phyloP scores from a whole-genome alignment of 2,888 invertebrate genomes.

The Ormia ochracea region DNA sequence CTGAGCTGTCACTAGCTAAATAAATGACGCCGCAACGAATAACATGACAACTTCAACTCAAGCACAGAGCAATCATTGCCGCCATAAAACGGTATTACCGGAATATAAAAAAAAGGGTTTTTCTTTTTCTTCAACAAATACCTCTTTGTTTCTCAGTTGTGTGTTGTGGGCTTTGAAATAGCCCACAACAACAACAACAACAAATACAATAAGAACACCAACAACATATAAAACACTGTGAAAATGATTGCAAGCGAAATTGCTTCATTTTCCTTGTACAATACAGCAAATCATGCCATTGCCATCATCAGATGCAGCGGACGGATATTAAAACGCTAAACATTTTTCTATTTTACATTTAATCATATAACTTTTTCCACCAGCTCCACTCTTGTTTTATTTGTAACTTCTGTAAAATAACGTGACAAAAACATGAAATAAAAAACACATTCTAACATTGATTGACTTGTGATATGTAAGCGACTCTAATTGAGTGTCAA shows the following conservation, averaged over 20 bases:
- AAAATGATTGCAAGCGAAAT: conserved; percentile 41
- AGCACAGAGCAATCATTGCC: conserved; percentile 54
- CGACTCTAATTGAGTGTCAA: conserved; percentile 72
- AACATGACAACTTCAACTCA: conserved; percentile 62
- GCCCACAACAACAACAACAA: conserved; percentile 29
- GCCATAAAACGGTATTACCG: conserved; percentile 53
- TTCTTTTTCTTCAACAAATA: background rate
- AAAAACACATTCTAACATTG: conserved; percentile 71
- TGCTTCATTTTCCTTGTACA: conserved; percentile 38
- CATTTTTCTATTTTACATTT: conserved; percentile 48
- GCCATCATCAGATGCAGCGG: conserved; percentile 23
- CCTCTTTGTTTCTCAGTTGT: background rate
- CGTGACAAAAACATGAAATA: conserved; percentile 53
- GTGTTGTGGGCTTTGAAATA: too few species aligned
- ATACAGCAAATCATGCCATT: conserved; percentile 27
- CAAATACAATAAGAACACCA: conserved; percentile 33
- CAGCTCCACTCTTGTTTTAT: background rate
- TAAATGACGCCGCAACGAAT: conserved; percentile 72
- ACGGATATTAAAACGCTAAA: conserved; percentile 45
- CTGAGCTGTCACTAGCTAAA: conserved; percentile 75
- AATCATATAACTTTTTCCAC: background rate
- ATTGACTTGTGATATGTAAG: conserved; percentile 75
- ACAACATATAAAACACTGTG: conserved; percentile 28
- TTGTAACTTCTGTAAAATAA: conserved; percentile 37
- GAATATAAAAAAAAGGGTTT: conserved; percentile 48